Evolutionary conservation across 2,888 invertebrate genomes (phyloP).

Genomic region (Trissoscelio sp.): DNA sequence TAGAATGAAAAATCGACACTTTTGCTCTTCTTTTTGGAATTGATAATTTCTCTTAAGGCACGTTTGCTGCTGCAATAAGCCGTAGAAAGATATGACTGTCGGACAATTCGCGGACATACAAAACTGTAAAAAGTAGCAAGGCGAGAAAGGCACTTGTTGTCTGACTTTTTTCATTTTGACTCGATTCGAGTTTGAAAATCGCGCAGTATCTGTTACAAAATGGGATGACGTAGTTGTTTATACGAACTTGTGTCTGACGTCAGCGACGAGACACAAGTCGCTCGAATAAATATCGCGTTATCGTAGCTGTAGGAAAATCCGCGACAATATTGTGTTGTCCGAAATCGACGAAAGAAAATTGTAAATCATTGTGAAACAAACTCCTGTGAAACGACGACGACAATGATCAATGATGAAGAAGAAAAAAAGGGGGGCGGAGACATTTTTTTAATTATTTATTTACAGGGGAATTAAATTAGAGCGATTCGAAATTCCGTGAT

Average conservation of each 20-base stretch:
- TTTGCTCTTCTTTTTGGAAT: no score
- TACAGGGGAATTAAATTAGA: constrained; percentile 18
- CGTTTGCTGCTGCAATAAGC: no score
- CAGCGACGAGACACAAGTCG: not conserved
- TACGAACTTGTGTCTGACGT: constrained; percentile 27
- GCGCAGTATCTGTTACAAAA: constrained; percentile 43
- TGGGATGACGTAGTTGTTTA: constrained; percentile 44
- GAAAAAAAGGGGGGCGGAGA: no score
- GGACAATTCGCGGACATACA: constrained; percentile 1
- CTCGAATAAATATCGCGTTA: not conserved
- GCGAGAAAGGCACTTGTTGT: constrained; percentile 51
- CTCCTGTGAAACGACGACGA: constrained; percentile 14
- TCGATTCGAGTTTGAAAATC: constrained; percentile 16
- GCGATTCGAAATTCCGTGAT: constrained; percentile 23
- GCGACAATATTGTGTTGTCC: constrained; percentile 2
- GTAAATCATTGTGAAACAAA: constrained; percentile 11
- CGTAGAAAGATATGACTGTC: constrained; percentile 6
- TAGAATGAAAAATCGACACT: no score
- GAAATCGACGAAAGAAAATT: constrained; percentile 13
- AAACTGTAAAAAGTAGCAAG: constrained; percentile 24
- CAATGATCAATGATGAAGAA: not conserved
- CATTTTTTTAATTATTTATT: no score
- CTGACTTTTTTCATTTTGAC: no score
- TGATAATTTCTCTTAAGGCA: no score
- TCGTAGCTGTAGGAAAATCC: not conserved